Conservation (phyloP, 2,888 invertebrate species). For the Agrochola macilenta region DNA sequence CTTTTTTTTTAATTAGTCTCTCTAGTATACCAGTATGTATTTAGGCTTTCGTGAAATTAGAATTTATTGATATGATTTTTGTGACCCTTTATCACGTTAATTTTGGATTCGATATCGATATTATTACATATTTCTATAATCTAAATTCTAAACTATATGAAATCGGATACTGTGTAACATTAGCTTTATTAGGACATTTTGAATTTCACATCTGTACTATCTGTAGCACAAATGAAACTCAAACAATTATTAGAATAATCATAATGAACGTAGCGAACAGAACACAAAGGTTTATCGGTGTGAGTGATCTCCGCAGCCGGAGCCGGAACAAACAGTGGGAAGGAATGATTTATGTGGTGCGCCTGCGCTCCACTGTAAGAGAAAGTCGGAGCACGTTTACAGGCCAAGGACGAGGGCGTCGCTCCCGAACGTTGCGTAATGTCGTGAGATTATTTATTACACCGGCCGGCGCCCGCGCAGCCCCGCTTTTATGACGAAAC, state of each 20-base stretch:
- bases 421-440: constrained; percentile 78
- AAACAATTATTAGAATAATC: constrained; percentile 53
- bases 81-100: not conserved
- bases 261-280: constrained; percentile 47
- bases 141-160: not conserved
- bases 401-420: constrained; percentile 88
- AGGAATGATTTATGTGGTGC: constrained; percentile 73
- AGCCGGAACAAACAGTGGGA: constrained; percentile 64
- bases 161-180: not conserved
- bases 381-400: constrained; percentile 81
- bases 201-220: constrained; percentile 22
- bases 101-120: not conserved
- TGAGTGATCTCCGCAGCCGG: constrained; percentile 69
- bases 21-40: not conserved
- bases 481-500: constrained; percentile 76
- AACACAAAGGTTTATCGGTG: constrained; percentile 67
- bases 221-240: constrained; percentile 48
- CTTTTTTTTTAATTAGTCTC: constrained; percentile 21
- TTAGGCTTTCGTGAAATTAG: constrained; percentile 2
- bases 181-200: not conserved
- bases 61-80: not conserved
- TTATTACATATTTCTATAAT: not conserved
- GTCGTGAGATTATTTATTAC: constrained; percentile 65
- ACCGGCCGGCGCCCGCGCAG: constrained; percentile 52
- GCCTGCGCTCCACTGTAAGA: constrained; percentile 71